Percentiles rank a stretch among this genome's conserved stretches.
Conservation (phyloP, 2,113 vertebrate genomes). For the Platysternon megacephalum region DNA sequence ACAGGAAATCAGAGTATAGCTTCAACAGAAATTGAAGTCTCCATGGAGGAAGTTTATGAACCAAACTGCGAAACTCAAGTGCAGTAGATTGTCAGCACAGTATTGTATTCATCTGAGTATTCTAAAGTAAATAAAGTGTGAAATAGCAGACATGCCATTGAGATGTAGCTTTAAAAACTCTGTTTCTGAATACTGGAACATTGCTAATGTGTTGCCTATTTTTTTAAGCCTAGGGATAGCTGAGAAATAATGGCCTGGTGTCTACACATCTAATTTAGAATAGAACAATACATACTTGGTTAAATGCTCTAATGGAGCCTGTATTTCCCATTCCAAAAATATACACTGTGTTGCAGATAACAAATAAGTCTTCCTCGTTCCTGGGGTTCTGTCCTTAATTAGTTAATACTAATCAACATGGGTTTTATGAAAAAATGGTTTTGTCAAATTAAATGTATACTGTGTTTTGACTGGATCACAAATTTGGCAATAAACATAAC, state of each 20-base stretch:
- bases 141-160: conserved; percentile 48
- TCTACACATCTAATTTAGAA: not conserved
- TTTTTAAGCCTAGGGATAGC: not conserved
- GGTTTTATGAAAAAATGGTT: not conserved
- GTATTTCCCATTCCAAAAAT: not conserved
- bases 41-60: conserved; percentile 63
- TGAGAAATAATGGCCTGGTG: not conserved
- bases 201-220: not conserved
- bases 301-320: not conserved
- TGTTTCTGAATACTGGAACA: not conserved
- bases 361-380: not conserved
- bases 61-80: conserved; percentile 42
- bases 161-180: not conserved
- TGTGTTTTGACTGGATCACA: not conserved
- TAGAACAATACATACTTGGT: not conserved
- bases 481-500: not conserved
- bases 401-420: not conserved
- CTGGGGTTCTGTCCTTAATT: not conserved
- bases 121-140: conserved; percentile 71
- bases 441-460: not conserved
- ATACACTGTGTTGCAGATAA: not conserved
- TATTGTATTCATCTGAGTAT: conserved; percentile 71
- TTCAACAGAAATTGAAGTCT: conserved; percentile 58
- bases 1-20: conserved; percentile 37
- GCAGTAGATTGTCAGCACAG: conserved; percentile 68